Evolutionary conservation across 2,888 invertebrate species (phyloP).

Genomic region (Chrysodeixis includens): DNA sequence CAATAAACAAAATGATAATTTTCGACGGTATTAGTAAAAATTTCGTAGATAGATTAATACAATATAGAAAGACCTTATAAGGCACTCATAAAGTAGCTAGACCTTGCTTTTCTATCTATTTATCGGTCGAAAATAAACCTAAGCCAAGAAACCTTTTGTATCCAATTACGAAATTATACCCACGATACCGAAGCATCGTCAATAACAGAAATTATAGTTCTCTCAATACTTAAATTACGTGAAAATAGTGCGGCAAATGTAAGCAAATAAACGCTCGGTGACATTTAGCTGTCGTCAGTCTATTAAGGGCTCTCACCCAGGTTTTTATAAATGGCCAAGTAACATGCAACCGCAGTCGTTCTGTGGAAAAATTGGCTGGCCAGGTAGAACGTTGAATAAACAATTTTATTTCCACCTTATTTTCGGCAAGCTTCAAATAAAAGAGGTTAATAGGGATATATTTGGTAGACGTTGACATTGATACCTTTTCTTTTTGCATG

Average conservation of each 20-base stretch:
- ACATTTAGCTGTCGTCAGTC: constrained; percentile 88
- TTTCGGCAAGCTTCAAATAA: constrained; percentile 51
- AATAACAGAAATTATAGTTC: constrained; percentile 59
- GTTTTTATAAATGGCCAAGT: constrained; percentile 81
- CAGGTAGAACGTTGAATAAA: constrained; percentile 77
- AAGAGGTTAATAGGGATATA: constrained; percentile 53
- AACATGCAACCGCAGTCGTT: constrained; percentile 82
- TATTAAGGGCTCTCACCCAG: constrained; percentile 86
- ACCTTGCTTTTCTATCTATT: neutral
- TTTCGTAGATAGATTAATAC: neutral
- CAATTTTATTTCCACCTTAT: constrained; percentile 69
- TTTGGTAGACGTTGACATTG: constrained; percentile 18
- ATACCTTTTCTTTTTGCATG: constrained; percentile 17
- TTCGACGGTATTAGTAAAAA: neutral
- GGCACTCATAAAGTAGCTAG: neutral
- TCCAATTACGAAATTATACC: constrained; percentile 9
- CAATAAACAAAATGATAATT: too few species aligned
- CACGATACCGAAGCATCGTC: constrained; percentile 28
- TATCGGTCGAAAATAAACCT: neutral
- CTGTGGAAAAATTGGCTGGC: constrained; percentile 73
- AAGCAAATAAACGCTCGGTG: constrained; percentile 83
- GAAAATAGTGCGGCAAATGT: constrained; percentile 74
- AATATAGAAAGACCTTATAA: neutral
- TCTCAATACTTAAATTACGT: constrained; percentile 71
- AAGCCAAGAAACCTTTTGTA: neutral